A percentile compares a stretch with the other conserved stretches of the same genome.
Evolutionary conservation across 2,888 invertebrate genomes (phyloP).

Genomic region (Epistrophella euchroma): DNA sequence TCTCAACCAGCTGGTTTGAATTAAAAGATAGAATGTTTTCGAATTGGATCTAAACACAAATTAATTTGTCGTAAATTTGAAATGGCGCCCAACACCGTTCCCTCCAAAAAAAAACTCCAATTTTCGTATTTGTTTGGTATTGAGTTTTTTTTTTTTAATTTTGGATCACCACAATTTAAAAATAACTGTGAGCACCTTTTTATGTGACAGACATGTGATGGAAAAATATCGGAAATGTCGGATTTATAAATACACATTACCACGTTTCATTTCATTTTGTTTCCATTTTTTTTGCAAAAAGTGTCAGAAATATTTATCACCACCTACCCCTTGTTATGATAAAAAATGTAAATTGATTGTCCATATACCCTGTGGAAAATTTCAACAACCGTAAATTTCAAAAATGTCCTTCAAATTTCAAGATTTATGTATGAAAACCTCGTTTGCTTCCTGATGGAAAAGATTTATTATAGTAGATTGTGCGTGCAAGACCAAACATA

Average conservation of each 20-base stretch:
- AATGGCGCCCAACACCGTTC: no score
- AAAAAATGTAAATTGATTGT: background rate
- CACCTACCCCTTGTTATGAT: background rate
- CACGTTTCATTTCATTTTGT: background rate
- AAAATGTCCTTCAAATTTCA: slow-evolving; percentile 36
- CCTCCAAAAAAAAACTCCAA: no score
- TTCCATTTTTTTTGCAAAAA: background rate
- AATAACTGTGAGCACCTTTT: no score
- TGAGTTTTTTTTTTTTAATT: no score
- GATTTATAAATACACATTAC: background rate
- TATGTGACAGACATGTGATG: no score
- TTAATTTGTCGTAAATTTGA: no score
- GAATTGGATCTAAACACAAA: no score
- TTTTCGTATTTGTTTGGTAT: no score
- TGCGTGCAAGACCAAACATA: slow-evolving; percentile 17
- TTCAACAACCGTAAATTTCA: slow-evolving; percentile 29
- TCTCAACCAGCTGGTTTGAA: no score
- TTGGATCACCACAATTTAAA: no score
- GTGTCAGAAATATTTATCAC: slow-evolving; percentile 20
- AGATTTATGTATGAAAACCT: slow-evolving; percentile 35
- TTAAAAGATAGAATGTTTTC: no score
- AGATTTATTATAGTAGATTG: slow-evolving; percentile 36
- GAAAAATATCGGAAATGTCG: no score
- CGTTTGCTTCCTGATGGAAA: slow-evolving; percentile 35
- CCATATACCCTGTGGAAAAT: background rate